phyloP scores from a whole-genome alignment of 2,888 invertebrate species.

The Girardia tigrina region DNA sequence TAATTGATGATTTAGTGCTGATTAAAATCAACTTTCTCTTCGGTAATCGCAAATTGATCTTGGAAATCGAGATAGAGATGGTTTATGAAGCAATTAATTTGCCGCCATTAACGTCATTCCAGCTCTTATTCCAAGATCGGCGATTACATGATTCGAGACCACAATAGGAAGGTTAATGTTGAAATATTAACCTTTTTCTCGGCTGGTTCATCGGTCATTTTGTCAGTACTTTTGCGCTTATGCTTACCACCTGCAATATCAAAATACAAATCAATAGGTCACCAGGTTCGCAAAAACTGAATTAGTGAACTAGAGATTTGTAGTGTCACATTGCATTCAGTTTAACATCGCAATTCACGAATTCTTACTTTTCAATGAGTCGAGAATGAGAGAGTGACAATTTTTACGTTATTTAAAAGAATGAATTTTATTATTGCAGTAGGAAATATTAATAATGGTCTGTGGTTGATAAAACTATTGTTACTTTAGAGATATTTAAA shows the following conservation, averaged over 20 bases:
- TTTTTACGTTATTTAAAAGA: too few species aligned
- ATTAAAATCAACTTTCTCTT: neutral
- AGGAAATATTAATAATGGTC: too few species aligned
- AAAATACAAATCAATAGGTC: constrained; percentile 14
- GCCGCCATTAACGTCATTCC: neutral
- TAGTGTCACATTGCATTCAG: constrained; percentile 23
- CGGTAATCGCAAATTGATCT: neutral
- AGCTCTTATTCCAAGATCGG: neutral
- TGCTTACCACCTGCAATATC: constrained; percentile 23
- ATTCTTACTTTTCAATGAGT: too few species aligned
- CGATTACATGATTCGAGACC: neutral
- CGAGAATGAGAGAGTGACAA: too few species aligned
- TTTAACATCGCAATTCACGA: constrained; percentile 18
- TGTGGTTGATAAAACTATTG: too few species aligned
- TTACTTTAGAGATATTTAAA: too few species aligned
- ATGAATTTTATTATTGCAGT: too few species aligned
- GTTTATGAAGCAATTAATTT: neutral
- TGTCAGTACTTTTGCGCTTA: constrained; percentile 14
- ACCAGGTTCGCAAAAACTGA: neutral
- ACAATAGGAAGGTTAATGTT: neutral
- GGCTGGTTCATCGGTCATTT: neutral
- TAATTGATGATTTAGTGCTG: neutral
- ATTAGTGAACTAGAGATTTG: constrained; percentile 12
- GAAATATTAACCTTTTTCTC: constrained; percentile 7
- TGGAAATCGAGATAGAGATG: neutral